A percentile compares a stretch with the other conserved stretches of the same genome.
These are phyloP conservation scores for Poeciliopsis occidentalis DNA, from an alignment of 2,113 vertebrate species.

Conservation along the genomic window DNA sequence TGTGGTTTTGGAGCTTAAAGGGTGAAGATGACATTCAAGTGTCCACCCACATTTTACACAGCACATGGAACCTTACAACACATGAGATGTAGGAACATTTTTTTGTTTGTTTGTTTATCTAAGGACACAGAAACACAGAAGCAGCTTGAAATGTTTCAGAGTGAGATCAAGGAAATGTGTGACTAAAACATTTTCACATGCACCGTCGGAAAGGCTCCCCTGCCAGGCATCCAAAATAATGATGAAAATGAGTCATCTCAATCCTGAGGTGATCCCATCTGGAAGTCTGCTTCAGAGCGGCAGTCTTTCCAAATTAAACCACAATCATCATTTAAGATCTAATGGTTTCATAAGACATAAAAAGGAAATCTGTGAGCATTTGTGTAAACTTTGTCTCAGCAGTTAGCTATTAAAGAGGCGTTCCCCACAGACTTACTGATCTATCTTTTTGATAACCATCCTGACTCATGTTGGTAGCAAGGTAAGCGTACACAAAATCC, in stretches of 20 bases:
- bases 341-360: constrained; percentile 36
- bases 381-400: constrained; percentile 36
- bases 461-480: neutral
- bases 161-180: constrained; percentile 38
- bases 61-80: constrained; percentile 1
- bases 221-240: constrained; percentile 33
- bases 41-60: constrained; percentile 26
- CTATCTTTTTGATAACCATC: constrained; percentile 14
- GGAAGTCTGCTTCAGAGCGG: constrained; percentile 36
- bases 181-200: constrained; percentile 25
- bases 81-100: constrained; percentile 12
- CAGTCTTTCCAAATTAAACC: constrained; percentile 44
- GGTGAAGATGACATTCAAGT: constrained; percentile 31
- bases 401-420: constrained; percentile 31
- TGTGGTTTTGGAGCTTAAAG: constrained; percentile 22
- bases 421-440: constrained; percentile 12
- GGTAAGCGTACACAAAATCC: neutral
- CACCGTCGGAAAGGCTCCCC: constrained; percentile 26
- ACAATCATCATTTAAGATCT: constrained; percentile 48
- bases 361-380: constrained; percentile 8
- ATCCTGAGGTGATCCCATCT: constrained; percentile 63
- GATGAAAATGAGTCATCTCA: constrained; percentile 58
- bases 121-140: neutral
- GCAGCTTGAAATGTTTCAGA: neutral
- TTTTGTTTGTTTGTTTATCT: neutral